These are phyloP conservation scores for Gastracanthus pulcherrimus DNA, from an alignment of 2,888 invertebrate species.

Conservation along the genomic window DNA sequence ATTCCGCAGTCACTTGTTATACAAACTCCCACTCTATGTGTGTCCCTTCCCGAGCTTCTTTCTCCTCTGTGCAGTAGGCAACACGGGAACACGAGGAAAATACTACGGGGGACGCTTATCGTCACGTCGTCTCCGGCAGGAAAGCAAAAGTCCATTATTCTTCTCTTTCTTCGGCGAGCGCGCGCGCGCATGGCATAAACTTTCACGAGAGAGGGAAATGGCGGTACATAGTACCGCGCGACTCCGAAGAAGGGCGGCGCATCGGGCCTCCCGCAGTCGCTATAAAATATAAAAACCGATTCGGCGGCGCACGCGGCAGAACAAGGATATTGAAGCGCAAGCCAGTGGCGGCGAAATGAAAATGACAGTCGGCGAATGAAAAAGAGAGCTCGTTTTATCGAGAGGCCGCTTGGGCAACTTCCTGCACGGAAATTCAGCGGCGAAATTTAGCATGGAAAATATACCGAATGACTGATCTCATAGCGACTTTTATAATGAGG, in stretches of 20 bases:
- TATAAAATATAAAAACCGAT: constrained; percentile 49
- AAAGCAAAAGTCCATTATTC: constrained; percentile 45
- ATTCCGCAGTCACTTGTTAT: constrained; percentile 19
- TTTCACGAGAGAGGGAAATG: constrained; percentile 5
- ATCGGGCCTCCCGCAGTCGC: background rate
- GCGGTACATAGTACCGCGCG: no score
- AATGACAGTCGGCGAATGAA: constrained; percentile 27
- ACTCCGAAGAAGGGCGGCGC: background rate
- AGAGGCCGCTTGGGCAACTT: background rate
- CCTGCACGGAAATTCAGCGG: background rate
- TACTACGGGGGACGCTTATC: constrained; percentile 13
- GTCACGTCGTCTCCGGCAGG: constrained; percentile 1
- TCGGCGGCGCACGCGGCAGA: constrained; percentile 29
- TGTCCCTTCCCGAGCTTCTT: no score
- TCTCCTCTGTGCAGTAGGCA: no score
- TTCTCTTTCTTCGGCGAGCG: constrained; percentile 8
- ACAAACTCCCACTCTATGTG: background rate
- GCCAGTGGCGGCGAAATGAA: background rate
- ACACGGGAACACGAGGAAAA: background rate
- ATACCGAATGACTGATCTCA: background rate
- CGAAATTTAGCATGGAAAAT: background rate
- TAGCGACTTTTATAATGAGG: constrained; percentile 19
- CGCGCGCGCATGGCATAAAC: constrained; percentile 6
- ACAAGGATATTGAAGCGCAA: constrained; percentile 16
- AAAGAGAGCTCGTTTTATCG: constrained; percentile 8